Percentiles rank a stretch among this genome's conserved stretches.
These are phyloP conservation scores for Orussus abietinus DNA, from an alignment of 1,140 invertebrate genomes.

Conservation along the genomic window DNA sequence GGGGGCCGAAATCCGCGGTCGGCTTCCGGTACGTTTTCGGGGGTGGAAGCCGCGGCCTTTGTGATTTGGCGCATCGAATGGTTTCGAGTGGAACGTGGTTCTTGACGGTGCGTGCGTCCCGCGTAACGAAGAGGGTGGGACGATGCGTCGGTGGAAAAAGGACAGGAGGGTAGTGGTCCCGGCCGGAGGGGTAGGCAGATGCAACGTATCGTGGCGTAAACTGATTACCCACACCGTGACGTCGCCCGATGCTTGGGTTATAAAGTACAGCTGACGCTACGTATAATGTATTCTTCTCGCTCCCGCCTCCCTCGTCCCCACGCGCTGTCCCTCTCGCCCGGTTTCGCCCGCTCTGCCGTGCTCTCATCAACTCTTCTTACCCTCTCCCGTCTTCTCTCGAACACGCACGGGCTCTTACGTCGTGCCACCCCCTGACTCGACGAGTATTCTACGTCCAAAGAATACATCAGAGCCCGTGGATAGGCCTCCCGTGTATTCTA, in stretches of 20 bases:
- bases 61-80: neutral
- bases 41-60: no score
- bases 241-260: conserved; percentile 31
- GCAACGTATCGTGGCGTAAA: conserved; percentile 32
- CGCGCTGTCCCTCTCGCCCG: conserved; percentile 3
- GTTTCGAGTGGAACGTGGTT: neutral
- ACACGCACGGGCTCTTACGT: neutral
- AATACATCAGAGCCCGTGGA: no score
- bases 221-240: conserved; percentile 29
- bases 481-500: no score
- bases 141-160: no score
- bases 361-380: neutral
- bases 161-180: conserved; percentile 5
- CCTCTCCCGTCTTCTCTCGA: neutral
- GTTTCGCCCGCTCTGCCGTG: neutral
- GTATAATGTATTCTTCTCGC: conserved; percentile 41
- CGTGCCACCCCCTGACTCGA: neutral
- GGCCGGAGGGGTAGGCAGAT: conserved; percentile 22
- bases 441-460: no score
- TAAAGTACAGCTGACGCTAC: conserved; percentile 42
- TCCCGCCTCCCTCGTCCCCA: conserved; percentile 1
- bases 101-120: neutral
- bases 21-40: no score
- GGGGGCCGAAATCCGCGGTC: no score
- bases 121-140: neutral